phyloP scores from a whole-genome alignment of 2,797 vertebrate species.

The Psittacula derbiana region DNA sequence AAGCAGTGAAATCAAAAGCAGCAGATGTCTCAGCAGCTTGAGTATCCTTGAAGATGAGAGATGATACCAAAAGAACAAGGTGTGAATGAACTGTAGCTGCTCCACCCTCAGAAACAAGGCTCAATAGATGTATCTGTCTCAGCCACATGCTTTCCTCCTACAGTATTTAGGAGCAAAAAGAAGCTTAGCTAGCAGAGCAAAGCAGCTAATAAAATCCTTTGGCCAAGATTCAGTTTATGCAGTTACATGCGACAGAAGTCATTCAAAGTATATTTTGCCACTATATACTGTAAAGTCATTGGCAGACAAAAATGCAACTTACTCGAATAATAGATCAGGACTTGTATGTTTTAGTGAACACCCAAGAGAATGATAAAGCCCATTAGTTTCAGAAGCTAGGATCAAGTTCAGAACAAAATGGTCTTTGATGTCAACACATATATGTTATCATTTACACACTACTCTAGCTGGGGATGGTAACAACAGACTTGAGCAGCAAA shows the following conservation, averaged over 20 bases:
- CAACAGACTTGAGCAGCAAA: neutral
- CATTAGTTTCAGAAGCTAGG: neutral
- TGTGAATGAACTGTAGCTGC: slow-evolving; percentile 19
- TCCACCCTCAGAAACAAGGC: neutral
- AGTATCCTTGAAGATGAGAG: slow-evolving; percentile 15
- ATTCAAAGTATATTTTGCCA: slow-evolving; percentile 18
- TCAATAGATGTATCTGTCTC: neutral
- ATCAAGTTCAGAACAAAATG: slow-evolving; percentile 19
- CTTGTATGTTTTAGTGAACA: neutral
- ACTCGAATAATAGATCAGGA: neutral
- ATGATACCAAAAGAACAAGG: slow-evolving; percentile 33
- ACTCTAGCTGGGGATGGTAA: neutral
- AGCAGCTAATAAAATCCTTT: neutral
- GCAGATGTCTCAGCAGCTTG: slow-evolving; percentile 10
- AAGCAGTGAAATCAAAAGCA: slow-evolving; percentile 36
- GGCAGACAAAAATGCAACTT: neutral
- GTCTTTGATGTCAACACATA: neutral
- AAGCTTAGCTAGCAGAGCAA: slow-evolving; percentile 4
- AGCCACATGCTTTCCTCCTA: neutral
- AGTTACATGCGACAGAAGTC: neutral
- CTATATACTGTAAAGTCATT: neutral
- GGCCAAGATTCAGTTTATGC: neutral
- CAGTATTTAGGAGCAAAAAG: neutral
- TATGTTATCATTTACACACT: neutral
- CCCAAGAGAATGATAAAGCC: neutral